Evolutionary conservation across 92 coral and sea anemone genomes (phyloP), one percentile per base, ranked within the genome.

Genomic region (Chrysogorgia sp.): DNA sequence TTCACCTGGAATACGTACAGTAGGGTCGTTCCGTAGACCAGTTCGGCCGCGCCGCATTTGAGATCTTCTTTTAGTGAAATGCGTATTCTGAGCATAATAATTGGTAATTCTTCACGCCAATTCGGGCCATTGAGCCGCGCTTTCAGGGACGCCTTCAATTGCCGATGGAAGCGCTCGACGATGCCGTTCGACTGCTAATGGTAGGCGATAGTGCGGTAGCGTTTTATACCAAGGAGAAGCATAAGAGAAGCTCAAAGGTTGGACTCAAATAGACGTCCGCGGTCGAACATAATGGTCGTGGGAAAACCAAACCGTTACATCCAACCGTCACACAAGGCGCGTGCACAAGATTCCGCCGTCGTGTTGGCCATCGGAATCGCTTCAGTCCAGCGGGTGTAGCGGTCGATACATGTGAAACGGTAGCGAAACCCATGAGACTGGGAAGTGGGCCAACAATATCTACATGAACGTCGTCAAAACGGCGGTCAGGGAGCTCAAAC

Each of bases 341-440:
- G 48, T 10, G 86, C 87, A 41, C 86, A 82, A 29, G 81, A 58
- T 28, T 75, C 80, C 22, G 87, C 84, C 3, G 82, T 77, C 14
- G 84, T 63, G 33, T 82, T 76, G 45, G 47, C 37, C 84, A 87
- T 87, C 6, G 84, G 87, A 40, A 78, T 77, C 3, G 77, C 90
- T 53, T 83, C 87, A 5, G 84, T 81, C 85, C 87, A 77, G 65
- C 79, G 85, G 3, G 78, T 81, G n/a, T n/a, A n/a, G n/a, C n/a
- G n/a, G n/a, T n/a, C n/a, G n/a, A n/a, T n/a, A n/a, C n/a, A n/a
- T n/a, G n/a, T n/a, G n/a, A n/a, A n/a, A n/a, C n/a, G n/a, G n/a
- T n/a, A 86, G 33, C 58, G 68, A 79, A 67, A 82, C 28, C 43
- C 43, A 37, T 37, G 43, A 12, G 43, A 37, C 5, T 37, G 43